phyloP scores from a whole-genome alignment of 2,888 invertebrate species.

The Pollenia amentaria region DNA sequence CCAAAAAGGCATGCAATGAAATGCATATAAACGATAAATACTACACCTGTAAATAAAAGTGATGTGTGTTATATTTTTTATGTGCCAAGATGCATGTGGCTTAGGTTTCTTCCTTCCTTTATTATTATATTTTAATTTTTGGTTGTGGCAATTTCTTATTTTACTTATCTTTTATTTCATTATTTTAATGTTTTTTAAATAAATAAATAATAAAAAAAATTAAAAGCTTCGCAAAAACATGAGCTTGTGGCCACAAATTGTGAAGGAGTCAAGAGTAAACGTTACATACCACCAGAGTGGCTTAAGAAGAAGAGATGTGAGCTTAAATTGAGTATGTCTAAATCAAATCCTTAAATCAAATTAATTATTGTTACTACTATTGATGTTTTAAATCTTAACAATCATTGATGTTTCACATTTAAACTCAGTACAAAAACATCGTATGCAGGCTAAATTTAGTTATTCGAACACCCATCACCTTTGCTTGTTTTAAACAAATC shows the following conservation, averaged over 20 bases:
- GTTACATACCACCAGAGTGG: constrained; percentile 83
- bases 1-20: too few relatives aligned
- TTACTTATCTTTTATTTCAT: constrained; percentile 41
- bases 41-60: not conserved
- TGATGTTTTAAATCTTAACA: constrained; percentile 25
- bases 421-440: not conserved
- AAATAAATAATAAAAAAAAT: constrained; percentile 15
- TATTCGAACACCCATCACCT: constrained; percentile 22
- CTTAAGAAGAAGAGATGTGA: constrained; percentile 84
- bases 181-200: constrained; percentile 30
- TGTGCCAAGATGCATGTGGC: constrained; percentile 34
- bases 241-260: constrained; percentile 52
- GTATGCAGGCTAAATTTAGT: constrained; percentile 10
- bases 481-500: not conserved
- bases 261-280: constrained; percentile 80
- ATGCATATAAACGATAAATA: too few relatives aligned
- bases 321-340: constrained; percentile 81
- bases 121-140: constrained; percentile 6
- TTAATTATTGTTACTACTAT: constrained; percentile 24
- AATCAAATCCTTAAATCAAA: constrained; percentile 33
- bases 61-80: not conserved
- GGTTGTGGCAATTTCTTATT: constrained; percentile 50
- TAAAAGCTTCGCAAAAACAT: constrained; percentile 52
- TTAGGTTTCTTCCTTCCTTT: constrained; percentile 14
- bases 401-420: constrained; percentile 16